These are phyloP conservation scores for Drosophila ustulata DNA, from an alignment of 2,888 invertebrate species.

Conservation along the genomic window DNA sequence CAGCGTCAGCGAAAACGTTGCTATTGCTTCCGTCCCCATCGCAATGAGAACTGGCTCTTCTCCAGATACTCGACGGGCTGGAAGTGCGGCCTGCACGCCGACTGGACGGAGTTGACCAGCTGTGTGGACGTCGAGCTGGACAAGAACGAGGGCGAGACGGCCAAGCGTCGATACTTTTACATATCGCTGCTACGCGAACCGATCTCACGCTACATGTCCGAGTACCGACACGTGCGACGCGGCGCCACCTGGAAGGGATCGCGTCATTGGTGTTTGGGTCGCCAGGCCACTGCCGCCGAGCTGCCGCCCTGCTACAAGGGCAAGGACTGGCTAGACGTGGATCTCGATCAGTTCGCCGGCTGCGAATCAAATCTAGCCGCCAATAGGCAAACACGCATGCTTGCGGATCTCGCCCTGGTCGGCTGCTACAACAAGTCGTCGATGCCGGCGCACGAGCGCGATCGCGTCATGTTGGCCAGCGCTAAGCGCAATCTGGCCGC, in stretches of 20 bases:
- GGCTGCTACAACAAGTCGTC: slow-evolving; percentile 97
- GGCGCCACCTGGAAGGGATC: slow-evolving; percentile 98
- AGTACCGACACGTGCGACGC: slow-evolving; percentile 97
- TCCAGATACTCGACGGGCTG: slow-evolving; percentile 98
- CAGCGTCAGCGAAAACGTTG: slow-evolving; percentile 94
- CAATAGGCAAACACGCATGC: slow-evolving; percentile 98
- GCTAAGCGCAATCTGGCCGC: slow-evolving; percentile 97
- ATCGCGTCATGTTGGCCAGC: slow-evolving; percentile 95
- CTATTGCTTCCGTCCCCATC: slow-evolving; percentile 96
- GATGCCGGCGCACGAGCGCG: slow-evolving; percentile 90
- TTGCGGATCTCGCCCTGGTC: slow-evolving; percentile 97
- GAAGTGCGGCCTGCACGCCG: slow-evolving; percentile 99
- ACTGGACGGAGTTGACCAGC: slow-evolving; percentile 97
- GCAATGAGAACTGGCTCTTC: slow-evolving; percentile 98
- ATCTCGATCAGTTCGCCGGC: slow-evolving; percentile 94
- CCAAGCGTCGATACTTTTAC: slow-evolving; percentile 96
- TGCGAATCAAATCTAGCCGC: slow-evolving; percentile 97
- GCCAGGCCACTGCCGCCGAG: slow-evolving; percentile 91
- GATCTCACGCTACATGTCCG: slow-evolving; percentile 96
- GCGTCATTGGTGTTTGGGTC: slow-evolving; percentile 90
- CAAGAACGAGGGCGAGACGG: slow-evolving; percentile 93
- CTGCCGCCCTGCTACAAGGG: slow-evolving; percentile 92
- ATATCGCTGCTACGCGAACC: slow-evolving; percentile 98
- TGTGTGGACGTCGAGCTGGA: slow-evolving; percentile 97
- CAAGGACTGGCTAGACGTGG: slow-evolving; percentile 95